Percentiles rank a stretch among this genome's conserved stretches.
Evolutionary conservation across 2,797 vertebrate species (phyloP).

Genomic region (Oophaga sylvatica): DNA sequence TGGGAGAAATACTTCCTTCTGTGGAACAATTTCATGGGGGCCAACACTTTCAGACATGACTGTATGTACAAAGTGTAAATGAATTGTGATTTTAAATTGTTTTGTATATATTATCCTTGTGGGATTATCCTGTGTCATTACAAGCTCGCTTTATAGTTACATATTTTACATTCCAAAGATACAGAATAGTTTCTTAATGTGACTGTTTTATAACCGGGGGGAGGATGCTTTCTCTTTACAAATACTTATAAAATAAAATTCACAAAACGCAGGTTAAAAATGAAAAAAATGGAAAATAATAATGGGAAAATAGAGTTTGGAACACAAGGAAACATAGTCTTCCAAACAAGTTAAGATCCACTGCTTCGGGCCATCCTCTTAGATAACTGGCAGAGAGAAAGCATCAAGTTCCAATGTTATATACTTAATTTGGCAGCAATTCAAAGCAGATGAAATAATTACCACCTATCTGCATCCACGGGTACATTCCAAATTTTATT

Average conservation of each 20-base stretch:
- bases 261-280: background rate
- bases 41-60: too few species aligned
- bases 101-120: too few species aligned
- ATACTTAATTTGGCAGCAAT: slow-evolving; percentile 43
- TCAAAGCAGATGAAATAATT: slow-evolving; percentile 51
- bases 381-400: slow-evolving; percentile 45
- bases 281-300: background rate
- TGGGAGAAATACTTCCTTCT: too few species aligned
- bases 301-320: slow-evolving; percentile 25
- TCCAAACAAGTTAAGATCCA: slow-evolving; percentile 51
- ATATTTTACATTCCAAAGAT: too few species aligned
- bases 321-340: slow-evolving; percentile 16
- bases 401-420: slow-evolving; percentile 25
- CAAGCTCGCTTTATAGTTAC: too few species aligned
- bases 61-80: too few species aligned
- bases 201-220: too few species aligned
- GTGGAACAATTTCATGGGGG: too few species aligned
- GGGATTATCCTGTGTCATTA: too few species aligned
- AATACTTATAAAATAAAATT: background rate
- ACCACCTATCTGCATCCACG: slow-evolving; percentile 40
- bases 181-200: too few species aligned
- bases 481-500: slow-evolving; percentile 52
- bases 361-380: slow-evolving; percentile 36
- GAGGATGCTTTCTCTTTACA: background rate
- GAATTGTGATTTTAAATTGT: too few species aligned